Base-by-base conservation (phyloP, 2,888 invertebrate genomes). In the Bhutanitis thaidina region DNA sequence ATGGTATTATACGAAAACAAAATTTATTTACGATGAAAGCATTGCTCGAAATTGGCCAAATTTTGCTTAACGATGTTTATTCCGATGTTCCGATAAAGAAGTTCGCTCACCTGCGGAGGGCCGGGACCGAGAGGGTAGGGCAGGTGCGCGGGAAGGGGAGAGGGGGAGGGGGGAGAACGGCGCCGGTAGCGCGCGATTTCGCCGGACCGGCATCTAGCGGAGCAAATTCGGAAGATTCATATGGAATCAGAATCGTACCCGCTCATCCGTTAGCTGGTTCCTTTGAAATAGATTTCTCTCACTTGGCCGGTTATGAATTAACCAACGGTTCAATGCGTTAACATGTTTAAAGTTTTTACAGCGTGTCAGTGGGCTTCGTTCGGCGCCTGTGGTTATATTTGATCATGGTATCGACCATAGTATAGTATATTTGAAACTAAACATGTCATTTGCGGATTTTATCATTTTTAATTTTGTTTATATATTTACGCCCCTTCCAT, bases 21-120 rank as follows among this genome's bases (percentile, higher is more conserved):
- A 36, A 36, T 15, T 7, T 36, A 36, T 35, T 36, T 10, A 9
- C 9, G 20, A 36, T 36, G 15, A 36, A 36, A 15, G 12, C 13
- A 12, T 12, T 34, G 30, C 41, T 41, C 14, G 7, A 41, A 41
- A 34, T 43, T 59, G 61, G 57, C 60, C 64, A 69, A 70, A 69
- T 67, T 62, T 66, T 67, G 65, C 71, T 73, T 71, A 70, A 74
- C 64, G 73, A 71, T 74, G 70, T 66, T 64, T 60, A 52, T 70
- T 66, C 65, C 60, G 34, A 7, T 12, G 12, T 34, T 34, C 34
- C 13, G 7, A 7, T 3, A 61, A 72, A 75, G 74, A 74, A 76
- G 79, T 79, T 77, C 79, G 65, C 80, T 80, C 77, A 79, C 80
- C 78, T 77, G 74, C 64, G 65, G 69, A 60, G 63, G 52, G 59